Evolutionary conservation across 2,797 vertebrate genomes (phyloP).

Genomic region (Notamacropus eugenii): DNA sequence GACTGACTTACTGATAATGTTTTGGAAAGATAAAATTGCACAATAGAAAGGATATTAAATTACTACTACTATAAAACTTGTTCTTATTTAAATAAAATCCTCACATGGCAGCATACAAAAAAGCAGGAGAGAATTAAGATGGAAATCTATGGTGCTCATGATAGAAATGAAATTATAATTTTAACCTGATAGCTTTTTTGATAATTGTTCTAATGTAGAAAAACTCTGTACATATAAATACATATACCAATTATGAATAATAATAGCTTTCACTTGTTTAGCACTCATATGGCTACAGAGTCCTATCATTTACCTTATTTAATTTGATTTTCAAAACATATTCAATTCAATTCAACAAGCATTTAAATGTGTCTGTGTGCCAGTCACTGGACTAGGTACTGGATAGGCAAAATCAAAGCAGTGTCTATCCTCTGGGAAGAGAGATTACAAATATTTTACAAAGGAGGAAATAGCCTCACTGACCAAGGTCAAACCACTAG

Average conservation of each 20-base stretch:
- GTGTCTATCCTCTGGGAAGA: not conserved
- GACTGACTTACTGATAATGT: not conserved
- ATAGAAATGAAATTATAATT: not conserved
- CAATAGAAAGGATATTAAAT: not conserved
- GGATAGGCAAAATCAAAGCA: not conserved
- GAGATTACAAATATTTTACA: not conserved
- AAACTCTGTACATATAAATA: not conserved
- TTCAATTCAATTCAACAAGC: not conserved
- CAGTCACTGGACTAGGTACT: not conserved
- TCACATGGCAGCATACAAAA: not conserved
- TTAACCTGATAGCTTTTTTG: not conserved
- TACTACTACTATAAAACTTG: not conserved
- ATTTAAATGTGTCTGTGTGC: not conserved
- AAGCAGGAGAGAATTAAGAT: not conserved
- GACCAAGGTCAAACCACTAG: not conserved
- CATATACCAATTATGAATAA: not conserved
- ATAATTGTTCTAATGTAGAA: not conserved
- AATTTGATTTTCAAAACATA: not conserved
- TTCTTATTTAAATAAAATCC: not conserved
- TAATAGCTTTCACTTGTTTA: not conserved
- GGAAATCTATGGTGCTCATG: not conserved
- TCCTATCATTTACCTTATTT: not conserved
- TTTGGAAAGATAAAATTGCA: not conserved
- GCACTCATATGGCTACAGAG: not conserved
- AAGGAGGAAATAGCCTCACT: not conserved